phyloP scores from a whole-genome alignment of 2,113 vertebrate species.

The Ovibos moschatus region DNA sequence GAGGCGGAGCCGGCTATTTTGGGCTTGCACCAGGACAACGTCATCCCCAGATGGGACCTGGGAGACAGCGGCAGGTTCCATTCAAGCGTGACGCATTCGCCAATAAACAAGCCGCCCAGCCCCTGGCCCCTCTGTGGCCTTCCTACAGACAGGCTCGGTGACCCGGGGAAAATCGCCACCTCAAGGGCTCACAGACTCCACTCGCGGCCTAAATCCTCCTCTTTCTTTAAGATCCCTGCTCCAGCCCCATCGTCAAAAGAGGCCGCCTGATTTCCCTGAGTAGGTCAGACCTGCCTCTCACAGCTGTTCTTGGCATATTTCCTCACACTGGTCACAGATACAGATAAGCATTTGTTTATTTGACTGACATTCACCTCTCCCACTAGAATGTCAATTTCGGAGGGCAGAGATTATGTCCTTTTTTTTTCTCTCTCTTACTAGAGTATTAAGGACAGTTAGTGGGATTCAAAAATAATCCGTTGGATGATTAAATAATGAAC shows the following conservation, averaged over 20 bases:
- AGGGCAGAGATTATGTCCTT: not conserved
- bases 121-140: not conserved
- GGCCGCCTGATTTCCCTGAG: not conserved
- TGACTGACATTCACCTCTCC: not conserved
- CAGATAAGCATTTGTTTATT: not conserved
- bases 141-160: not conserved
- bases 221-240: not conserved
- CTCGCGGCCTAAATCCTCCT: not conserved
- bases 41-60: not conserved
- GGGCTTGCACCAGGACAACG: not conserved
- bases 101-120: not conserved
- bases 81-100: not conserved
- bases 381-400: not conserved
- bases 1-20: conserved; percentile 64
- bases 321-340: not conserved
- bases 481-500: not conserved
- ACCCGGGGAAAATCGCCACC: not conserved
- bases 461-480: not conserved
- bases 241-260: not conserved
- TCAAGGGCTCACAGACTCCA: not conserved
- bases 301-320: not conserved
- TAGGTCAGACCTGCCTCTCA: conserved; percentile 14
- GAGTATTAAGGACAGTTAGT: not conserved
- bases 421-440: not conserved
- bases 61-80: not conserved